Evolutionary conservation across 2,113 vertebrate genomes (phyloP).

Genomic region (Andinoacara biseriatus): DNA sequence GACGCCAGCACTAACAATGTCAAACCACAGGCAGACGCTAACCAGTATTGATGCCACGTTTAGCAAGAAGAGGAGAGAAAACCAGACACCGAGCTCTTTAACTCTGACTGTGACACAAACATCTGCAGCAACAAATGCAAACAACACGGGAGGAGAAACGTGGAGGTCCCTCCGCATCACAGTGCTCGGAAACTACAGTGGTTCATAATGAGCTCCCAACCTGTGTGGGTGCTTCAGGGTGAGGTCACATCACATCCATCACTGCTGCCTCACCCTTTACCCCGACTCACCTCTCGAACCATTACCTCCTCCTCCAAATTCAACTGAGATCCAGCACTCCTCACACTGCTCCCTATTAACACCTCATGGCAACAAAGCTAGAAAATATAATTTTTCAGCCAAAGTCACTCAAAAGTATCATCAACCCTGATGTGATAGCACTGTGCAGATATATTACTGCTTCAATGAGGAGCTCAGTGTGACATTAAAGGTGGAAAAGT

Average conservation of each 20-base stretch:
- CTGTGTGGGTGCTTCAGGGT: conserved; percentile 1
- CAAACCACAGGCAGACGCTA: conserved; percentile 31
- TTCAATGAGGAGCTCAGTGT: not conserved
- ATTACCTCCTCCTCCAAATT: not conserved
- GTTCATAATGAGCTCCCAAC: not conserved
- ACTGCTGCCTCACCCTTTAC: too few relatives aligned
- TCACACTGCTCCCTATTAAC: not conserved
- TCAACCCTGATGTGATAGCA: not conserved
- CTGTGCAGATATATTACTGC: not conserved
- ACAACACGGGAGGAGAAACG: not conserved
- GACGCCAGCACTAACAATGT: conserved; percentile 33
- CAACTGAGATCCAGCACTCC: not conserved
- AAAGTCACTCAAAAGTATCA: not conserved
- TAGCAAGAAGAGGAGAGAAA: not conserved
- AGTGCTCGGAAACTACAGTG: not conserved
- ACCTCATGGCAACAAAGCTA: not conserved
- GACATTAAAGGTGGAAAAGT: not conserved
- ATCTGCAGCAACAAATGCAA: not conserved
- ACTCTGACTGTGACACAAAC: not conserved
- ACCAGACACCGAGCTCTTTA: not conserved
- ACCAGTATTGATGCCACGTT: conserved; percentile 37
- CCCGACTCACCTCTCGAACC: not conserved
- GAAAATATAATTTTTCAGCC: not conserved
- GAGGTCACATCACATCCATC: conserved; percentile 22
- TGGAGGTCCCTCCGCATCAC: not conserved